Conservation (phyloP, 2,113 vertebrate genomes). For the Oriolus oriolus region DNA sequence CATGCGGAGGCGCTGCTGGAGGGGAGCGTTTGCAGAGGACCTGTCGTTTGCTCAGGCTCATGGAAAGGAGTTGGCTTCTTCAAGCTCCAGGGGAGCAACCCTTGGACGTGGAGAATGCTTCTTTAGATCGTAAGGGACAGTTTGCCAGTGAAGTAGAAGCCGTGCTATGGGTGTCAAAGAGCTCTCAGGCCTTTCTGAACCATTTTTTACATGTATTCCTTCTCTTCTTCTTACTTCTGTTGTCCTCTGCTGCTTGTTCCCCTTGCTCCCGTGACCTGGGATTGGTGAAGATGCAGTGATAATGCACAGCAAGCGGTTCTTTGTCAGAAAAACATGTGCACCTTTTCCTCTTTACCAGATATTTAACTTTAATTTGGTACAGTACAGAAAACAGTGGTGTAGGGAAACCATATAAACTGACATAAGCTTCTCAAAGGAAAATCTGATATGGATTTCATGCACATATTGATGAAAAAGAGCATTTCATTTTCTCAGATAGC, state of each 20-base stretch:
- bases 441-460: background rate
- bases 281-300: fast-evolving
- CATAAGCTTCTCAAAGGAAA: background rate
- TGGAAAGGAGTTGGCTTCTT: background rate
- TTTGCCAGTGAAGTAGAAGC: background rate
- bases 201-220: background rate
- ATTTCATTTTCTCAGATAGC: background rate
- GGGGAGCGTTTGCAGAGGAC: background rate
- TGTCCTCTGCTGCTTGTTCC: background rate
- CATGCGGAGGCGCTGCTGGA: background rate
- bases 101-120: background rate
- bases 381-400: background rate
- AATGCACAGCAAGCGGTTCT: background rate
- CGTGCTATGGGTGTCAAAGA: background rate
- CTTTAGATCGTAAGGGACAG: background rate
- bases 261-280: background rate
- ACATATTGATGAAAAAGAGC: background rate
- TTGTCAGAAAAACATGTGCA: background rate
- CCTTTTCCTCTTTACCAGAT: background rate
- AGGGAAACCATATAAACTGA: background rate
- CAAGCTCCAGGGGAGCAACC: background rate
- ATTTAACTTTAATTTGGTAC: background rate
- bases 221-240: background rate
- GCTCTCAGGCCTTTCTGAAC: background rate
- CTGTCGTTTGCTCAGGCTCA: background rate